phyloP scores from a whole-genome alignment of 1,140 invertebrate genomes.

The Drosophila pruinosa region DNA sequence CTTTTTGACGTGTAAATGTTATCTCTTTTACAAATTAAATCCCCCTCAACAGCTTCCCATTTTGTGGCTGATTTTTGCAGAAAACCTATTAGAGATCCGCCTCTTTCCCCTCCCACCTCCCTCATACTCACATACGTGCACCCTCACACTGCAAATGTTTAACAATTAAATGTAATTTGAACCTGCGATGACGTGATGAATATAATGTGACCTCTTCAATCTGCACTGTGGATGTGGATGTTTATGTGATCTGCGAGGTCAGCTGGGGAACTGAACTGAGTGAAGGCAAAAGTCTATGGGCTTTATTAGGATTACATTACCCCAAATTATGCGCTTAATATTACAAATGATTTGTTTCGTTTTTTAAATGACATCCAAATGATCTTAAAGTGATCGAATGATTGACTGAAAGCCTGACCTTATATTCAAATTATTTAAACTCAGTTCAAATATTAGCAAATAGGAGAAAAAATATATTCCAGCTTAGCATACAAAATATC shows the following conservation, averaged over 20 bases:
- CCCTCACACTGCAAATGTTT: slow-evolving; percentile 57
- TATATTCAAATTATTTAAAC: too few species aligned
- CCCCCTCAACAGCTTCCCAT: slow-evolving; percentile 26
- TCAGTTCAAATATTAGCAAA: too few species aligned
- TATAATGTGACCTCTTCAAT: background rate
- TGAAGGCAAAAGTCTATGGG: background rate
- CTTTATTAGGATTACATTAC: background rate
- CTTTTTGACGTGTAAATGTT: slow-evolving; percentile 79
- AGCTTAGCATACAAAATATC: too few species aligned
- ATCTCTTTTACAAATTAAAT: slow-evolving; percentile 77
- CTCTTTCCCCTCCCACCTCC: background rate
- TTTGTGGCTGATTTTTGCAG: slow-evolving; percentile 60
- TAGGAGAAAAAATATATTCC: too few species aligned
- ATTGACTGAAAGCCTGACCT: background rate
- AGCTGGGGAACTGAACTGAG: too few species aligned
- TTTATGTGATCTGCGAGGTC: background rate
- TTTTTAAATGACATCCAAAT: background rate
- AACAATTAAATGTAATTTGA: slow-evolving; percentile 79
- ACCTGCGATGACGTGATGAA: slow-evolving; percentile 33
- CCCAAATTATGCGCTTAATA: background rate
- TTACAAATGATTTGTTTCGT: background rate
- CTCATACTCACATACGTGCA: background rate
- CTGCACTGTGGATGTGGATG: background rate
- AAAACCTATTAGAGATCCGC: slow-evolving; percentile 17
- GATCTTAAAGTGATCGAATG: background rate